Conservation (phyloP, 1,140 invertebrate species). For the Onthophagus taurus region DNA sequence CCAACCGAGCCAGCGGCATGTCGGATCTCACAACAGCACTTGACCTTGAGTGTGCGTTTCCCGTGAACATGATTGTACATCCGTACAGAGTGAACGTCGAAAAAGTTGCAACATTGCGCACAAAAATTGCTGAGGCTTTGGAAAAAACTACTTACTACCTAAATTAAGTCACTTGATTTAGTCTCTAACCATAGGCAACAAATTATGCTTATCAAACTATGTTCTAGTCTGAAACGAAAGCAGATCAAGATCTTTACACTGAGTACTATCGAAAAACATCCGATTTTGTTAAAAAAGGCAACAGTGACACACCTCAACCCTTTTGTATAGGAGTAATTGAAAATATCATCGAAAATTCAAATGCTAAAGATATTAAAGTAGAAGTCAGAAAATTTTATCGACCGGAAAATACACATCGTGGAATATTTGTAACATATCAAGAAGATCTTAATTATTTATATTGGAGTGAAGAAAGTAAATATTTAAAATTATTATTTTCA, state of each 20-base stretch:
- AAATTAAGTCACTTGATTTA: slow-evolving; percentile 20
- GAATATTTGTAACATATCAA: slow-evolving; percentile 43
- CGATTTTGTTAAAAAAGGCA: slow-evolving; percentile 56
- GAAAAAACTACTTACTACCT: slow-evolving; percentile 22
- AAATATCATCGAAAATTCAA: slow-evolving; percentile 19
- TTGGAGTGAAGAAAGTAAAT: slow-evolving; percentile 63
- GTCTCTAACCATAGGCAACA: background rate
- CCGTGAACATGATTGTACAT: too few relatives aligned
- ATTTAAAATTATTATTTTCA: slow-evolving; percentile 1
- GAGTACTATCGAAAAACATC: slow-evolving; percentile 69
- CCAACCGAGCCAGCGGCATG: too few relatives aligned
- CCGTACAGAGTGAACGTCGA: too few relatives aligned
- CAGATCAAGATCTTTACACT: slow-evolving; percentile 65
- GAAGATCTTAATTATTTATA: slow-evolving; percentile 67
- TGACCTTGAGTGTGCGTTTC: too few relatives aligned
- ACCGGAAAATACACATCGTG: slow-evolving; percentile 64
- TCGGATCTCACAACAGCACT: too few relatives aligned
- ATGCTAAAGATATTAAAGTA: slow-evolving; percentile 49
- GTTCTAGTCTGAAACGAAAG: slow-evolving; percentile 33
- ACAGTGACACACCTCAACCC: slow-evolving; percentile 62
- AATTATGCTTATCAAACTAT: background rate
- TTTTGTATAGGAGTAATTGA: slow-evolving; percentile 47
- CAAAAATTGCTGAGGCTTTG: slow-evolving; percentile 35
- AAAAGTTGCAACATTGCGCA: too few relatives aligned
- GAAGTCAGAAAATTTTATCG: slow-evolving; percentile 64